Base-by-base conservation (phyloP, 2,113 vertebrate species). In the Cololabis saira region DNA sequence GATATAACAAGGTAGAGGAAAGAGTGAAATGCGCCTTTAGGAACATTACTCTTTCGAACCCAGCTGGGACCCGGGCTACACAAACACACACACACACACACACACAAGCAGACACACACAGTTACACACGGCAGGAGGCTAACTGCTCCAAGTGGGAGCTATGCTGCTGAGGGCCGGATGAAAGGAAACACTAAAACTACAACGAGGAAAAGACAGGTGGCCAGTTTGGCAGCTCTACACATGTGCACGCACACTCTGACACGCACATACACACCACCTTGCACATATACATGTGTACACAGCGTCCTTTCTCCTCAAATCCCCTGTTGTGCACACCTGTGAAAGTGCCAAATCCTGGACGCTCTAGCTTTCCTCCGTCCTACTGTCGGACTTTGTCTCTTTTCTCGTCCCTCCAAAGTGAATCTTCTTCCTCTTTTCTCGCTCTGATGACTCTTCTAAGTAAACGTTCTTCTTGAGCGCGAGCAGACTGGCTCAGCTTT, bases 171-270 rank as follows among this genome's bases (percentile, higher is more conserved):
- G 83, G 82, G 87, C 90, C 90, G 90, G 89, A 91, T 90, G 90
- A 90, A 90, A 91, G 89, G 87, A 91, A 91, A 90, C 89, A 89
- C 90, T 91, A 89, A 91, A 91, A 90, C 90, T 91, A 90, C 90
- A 90, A 90, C 87, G 76, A 89, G 85, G 83, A 84, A 89, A 89
- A 90, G 89, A 91, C 90, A 91, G 90, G 90, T 91, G 90, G 90
- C 86, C 87, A 73, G 83, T 87, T 90, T 91, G 90, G 90, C 90
- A 82, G 81, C 75, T 80, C 60, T 58, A 75, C 68, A 80, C 77
- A 82, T 72, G 24, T 47, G 11, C 10, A 81, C 74, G 71, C 75
- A 76, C 71, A 68, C 62, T 50, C 59, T 55, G 41, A 65, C 71
- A 52, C 52, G 71, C 41, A 47, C 37, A 65, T 67, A 71, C 33